phyloP scores from a whole-genome alignment of 2,888 invertebrate species.

The Orthosia gothica region DNA sequence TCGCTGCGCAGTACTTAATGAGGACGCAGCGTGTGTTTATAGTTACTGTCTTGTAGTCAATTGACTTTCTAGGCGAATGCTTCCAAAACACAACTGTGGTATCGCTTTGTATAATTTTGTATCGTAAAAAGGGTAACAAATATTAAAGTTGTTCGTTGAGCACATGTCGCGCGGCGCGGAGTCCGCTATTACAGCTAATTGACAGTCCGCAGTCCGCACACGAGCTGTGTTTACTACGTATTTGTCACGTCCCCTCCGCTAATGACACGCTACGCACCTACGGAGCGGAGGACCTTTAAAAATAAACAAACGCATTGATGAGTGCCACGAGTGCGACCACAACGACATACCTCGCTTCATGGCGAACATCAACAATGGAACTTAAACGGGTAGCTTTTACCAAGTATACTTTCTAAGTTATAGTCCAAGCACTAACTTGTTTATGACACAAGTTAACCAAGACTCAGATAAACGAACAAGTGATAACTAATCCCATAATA shows the following conservation, averaged over 20 bases:
- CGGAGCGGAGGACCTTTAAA: constrained; percentile 76
- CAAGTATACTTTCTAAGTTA: constrained; percentile 11
- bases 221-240: constrained; percentile 83
- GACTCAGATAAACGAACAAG: constrained; percentile 32
- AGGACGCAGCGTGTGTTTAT: constrained; percentile 43
- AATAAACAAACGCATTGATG: constrained; percentile 77
- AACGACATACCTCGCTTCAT: constrained; percentile 53
- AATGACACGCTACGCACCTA: constrained; percentile 83
- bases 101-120: constrained; percentile 80
- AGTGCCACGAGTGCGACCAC: constrained; percentile 60
- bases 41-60: constrained; percentile 34
- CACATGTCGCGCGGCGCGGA: constrained; percentile 83
- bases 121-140: constrained; percentile 86
- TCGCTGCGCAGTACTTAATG: constrained; percentile 43
- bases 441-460: constrained; percentile 12
- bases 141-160: constrained; percentile 82
- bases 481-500: constrained; percentile 51
- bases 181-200: constrained; percentile 87
- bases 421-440: constrained; percentile 2
- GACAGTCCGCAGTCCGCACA: constrained; percentile 85
- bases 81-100: constrained; percentile 47
- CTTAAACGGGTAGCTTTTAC: constrained; percentile 11
- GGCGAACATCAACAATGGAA: constrained; percentile 52
- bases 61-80: constrained; percentile 58
- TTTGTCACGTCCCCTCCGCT: constrained; percentile 88